Base-by-base conservation (phyloP, 2,113 vertebrate species). In the Pachycephala philippinensis region DNA sequence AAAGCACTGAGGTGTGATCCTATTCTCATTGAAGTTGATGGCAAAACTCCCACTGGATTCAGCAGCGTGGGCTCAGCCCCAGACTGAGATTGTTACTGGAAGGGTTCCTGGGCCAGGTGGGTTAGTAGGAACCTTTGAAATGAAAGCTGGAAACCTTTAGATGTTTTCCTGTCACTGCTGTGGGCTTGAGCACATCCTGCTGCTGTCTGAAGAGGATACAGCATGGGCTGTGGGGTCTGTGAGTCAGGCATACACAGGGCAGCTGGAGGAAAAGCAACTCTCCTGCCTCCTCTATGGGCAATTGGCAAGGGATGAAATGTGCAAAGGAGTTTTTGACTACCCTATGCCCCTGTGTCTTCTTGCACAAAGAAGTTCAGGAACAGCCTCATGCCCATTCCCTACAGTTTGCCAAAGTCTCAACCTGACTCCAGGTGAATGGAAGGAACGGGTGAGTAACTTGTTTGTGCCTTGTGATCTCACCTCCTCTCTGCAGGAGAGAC, bases 1-100 rank as follows among this genome's bases (percentile, higher is more conserved):
- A 97, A 97, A 97, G 96, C 87, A 45, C 87, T 42, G 76, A 95
- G 85, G 91, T 91, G 91, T 95, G 93, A 96, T 93, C 90, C 88
- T 89, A 61, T 92, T 95, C 85, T 95, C 92, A 90, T 91, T 97
- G 95, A 97, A 96, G 92, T 65, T 78, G 72, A 93, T 92, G 90
- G 93, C 83, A 93, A 90, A 96, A 94, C 85, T 95, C 88, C 95
- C 94, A 72, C 84, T 90, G 92, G 88, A 95, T 94, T 96, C 93
- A 87, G 88, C 70, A 83, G 56, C 7, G 13, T n/a, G 84, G 72
- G 83, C 88, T 96, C 90, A 90, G 83, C 42, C 83, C 64, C 82
- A 93, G 68, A 89, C 47, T 81, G 85, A 87, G 56, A 72, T 83
- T 93, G 79, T 78, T 95, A 68, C 68, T 93, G 85, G 88, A 94